Evolutionary conservation across 2,888 invertebrate species (phyloP).

Genomic region (Microdon myrmicae): DNA sequence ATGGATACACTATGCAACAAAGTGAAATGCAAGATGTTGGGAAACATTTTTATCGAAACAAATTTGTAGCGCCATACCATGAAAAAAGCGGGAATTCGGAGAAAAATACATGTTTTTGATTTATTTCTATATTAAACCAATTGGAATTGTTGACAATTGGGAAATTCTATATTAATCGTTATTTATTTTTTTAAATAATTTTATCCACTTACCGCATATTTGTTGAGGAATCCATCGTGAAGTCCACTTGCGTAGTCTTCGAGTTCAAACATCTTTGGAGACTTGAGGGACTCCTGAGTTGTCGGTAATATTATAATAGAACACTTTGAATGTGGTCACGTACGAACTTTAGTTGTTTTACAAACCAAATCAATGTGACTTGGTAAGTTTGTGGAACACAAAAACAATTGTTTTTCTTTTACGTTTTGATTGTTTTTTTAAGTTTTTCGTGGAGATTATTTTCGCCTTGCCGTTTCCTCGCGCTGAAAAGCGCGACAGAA

Average conservation of each 20-base stretch:
- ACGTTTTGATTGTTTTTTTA: slow-evolving; percentile 18
- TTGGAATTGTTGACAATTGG: slow-evolving; percentile 51
- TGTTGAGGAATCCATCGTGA: slow-evolving; percentile 74
- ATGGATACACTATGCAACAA: slow-evolving; percentile 47
- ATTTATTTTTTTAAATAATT: slow-evolving; percentile 19
- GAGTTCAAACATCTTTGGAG: slow-evolving; percentile 73
- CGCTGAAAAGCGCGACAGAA: slow-evolving; percentile 45
- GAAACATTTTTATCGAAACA: slow-evolving; percentile 43
- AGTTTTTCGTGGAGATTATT: slow-evolving; percentile 39
- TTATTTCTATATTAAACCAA: too few species aligned
- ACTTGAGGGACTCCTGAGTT: not conserved
- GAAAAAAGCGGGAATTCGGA: slow-evolving; percentile 44
- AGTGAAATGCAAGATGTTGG: slow-evolving; percentile 49
- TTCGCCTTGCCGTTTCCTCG: slow-evolving; percentile 36
- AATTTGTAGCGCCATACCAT: slow-evolving; percentile 30
- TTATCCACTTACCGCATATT: slow-evolving; percentile 80
- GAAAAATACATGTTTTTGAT: too few species aligned
- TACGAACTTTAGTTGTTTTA: slow-evolving; percentile 4
- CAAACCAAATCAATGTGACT: slow-evolving; percentile 11
- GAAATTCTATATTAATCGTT: slow-evolving; percentile 9
- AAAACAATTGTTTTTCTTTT: slow-evolving; percentile 18
- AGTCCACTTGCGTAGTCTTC: slow-evolving; percentile 76
- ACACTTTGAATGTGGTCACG: too few species aligned
- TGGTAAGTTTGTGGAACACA: slow-evolving; percentile 44
- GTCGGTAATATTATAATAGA: not conserved